Evolutionary conservation across 1,140 invertebrate genomes (phyloP), one percentile per base, ranked within the genome.

Genomic region (Halesus radiatus): DNA sequence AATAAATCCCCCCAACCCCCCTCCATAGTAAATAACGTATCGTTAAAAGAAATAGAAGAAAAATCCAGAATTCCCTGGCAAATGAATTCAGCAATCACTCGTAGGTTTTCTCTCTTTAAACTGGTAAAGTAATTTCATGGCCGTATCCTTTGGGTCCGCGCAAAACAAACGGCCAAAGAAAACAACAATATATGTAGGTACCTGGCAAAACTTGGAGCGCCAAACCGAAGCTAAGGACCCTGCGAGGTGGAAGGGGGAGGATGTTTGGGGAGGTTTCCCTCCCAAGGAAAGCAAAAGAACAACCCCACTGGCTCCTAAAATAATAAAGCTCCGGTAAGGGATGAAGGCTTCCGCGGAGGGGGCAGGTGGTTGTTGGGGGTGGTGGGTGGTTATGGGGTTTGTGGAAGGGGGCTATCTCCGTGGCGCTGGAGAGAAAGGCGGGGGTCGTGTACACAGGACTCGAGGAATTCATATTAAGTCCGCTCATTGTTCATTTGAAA

Each of bases 401-500:
- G 32, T 4, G 32, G 64, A 58, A 29, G 66, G 52, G 20, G 29
- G 29, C n/a, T 29, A 22, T 64, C 62, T 15, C 8, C 56, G 62
- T 8, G 53, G 13, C 45, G 52, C 15, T 72, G 50, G 6, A 29
- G n/a, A 32, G 10, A 26, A 26, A 29, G 10, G 62, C 8, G 62
- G 56, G 18, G 37, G 20, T 23, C 18, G 62, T n/a, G 37, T 70
- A 66, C 60, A 78, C 50, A 72, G 32, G 76, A 32, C 76, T 79
- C 64, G 76, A 76, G 80, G 80, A 81, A 81, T 81, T 81, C 76
- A 60, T 81, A 81, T 81, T 81, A 81, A 81, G 80, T 81, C 80
- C 80, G 72, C 62, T 79, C 77, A 79, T 81, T 81, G 80, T 81
- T 79, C 80, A 78, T 81, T 81, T 79, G 77, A 79, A 81, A 79